Evolutionary conservation across 1,140 invertebrate genomes (phyloP), one percentile per base, ranked within the genome.

Genomic region (Parasteatoda tepidariorum): DNA sequence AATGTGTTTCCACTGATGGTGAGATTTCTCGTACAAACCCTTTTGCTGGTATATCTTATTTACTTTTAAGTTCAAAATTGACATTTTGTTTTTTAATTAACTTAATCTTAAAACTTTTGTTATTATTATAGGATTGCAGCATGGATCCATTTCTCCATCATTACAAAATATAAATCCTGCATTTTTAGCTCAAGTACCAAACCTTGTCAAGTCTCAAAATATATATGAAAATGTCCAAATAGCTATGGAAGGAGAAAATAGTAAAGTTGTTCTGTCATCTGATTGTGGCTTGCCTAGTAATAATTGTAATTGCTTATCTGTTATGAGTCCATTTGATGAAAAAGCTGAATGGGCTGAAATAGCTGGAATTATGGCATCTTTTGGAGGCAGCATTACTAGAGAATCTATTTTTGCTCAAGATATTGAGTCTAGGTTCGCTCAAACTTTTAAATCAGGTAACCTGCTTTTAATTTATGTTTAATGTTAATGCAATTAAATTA

Each of bases 291-390:
- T 71, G 7, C 66, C 61, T 33, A 54, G 61, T 22, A 82, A 82
- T 62, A 82, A 82, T n/a, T 71, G 76, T 71, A 86, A 92, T 91
- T 5, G 86, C 28, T 90, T 94, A 68, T 93, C 93, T 18, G 92
- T 95, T 67, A 92, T 96, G 85, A 96, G 95, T 87, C 95, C 95
- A 1, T 96, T 97, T 89, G 96, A 97, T 90, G 95, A 97, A 87
- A 92, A 95, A 88, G 95, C 97, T 90, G 96, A 97, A 89, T 97
- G 96, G 95, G 95, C 95, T 1, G 96, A 97, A 90, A 84, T 84
- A 13, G 84, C 84, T 48, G 84, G 82, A 4, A 84, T 84, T 9
- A 81, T 84, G 84, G 75, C 84, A 30, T 84, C 84, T 18, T 84
- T 84, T 82, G 95, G 96, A 34, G 88, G 88, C 34, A 88, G 88